Evolutionary conservation across 2,113 vertebrate genomes (phyloP), one percentile per base, ranked within the genome.

Genomic region (Cygnus atratus): DNA sequence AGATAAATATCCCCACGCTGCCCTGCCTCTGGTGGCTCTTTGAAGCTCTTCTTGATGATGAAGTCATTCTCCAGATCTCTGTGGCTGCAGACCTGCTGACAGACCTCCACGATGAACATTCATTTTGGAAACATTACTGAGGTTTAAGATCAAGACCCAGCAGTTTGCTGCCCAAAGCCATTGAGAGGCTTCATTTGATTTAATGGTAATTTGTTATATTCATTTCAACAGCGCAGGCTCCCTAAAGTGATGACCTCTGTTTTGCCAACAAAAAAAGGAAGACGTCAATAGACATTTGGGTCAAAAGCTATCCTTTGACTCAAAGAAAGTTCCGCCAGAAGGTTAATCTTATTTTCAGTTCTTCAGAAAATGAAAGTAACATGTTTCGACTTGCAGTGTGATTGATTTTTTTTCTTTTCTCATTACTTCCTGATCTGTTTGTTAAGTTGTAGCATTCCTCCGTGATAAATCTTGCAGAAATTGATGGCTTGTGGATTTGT

Each of bases 191-290:
- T 84, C 55, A 66, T 95, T 88, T 83, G 73, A 86, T 89, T 88
- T 87, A 66, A 85, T 68, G 86, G 41, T 33, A 68, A 93, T 92
- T 94, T 91, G 73, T 88, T 78, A 84, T 63, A 90, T 63, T 92
- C 37, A 24, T 93, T 95, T 77, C 73, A 94, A 57, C 59, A 79
- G 74, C 44, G 11, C 11, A 18, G 57, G 46, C 82, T 95, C 82
- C 61, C 72, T 50, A 43, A 83, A 88, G 54, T 55, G 73, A 66
- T 76, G 79, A 84, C 80, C 72, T 92, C 84, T 94, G 55, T 84
- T 95, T 93, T 95, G 81, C 68, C 86, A 88, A 77, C 87, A 96
- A 78, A 82, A 77, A 96, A 78, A 80, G 48, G 68, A 90, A 73
- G 89, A 67, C 0, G 4, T 95, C 86, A 52, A 81, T 71, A 95